A percentile compares a stretch with the other conserved stretches of the same genome.
Evolutionary conservation across 2,888 invertebrate species (phyloP).

Genomic region (Rosalia funebris): DNA sequence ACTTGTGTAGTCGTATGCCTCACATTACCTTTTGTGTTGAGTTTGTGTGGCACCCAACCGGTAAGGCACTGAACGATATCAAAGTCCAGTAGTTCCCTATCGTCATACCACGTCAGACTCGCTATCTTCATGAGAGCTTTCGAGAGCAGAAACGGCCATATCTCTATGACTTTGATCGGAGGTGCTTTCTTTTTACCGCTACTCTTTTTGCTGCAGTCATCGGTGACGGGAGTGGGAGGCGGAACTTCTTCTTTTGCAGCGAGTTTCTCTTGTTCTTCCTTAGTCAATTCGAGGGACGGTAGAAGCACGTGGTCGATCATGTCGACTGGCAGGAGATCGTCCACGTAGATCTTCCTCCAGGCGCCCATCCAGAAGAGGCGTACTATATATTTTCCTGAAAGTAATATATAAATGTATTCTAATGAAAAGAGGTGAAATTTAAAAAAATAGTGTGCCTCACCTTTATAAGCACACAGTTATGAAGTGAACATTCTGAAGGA

Average conservation of each 20-base stretch:
- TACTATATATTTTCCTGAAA: constrained; percentile 65
- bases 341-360: constrained; percentile 65
- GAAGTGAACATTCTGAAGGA: too few relatives aligned
- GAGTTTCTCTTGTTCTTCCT: neutral
- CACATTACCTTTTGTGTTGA: constrained; percentile 45
- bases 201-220: neutral
- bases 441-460: too few relatives aligned
- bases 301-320: constrained; percentile 56
- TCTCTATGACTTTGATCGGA: constrained; percentile 51
- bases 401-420: too few relatives aligned
- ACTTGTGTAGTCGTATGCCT: too few relatives aligned
- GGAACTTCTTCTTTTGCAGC: neutral
- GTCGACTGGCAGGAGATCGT: constrained; percentile 65
- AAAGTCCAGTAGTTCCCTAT: constrained; percentile 61
- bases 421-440: too few relatives aligned
- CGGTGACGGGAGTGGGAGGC: neutral
- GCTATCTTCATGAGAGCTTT: constrained; percentile 65
- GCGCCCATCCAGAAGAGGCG: constrained; percentile 65
- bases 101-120: constrained; percentile 58
- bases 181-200: constrained; percentile 3
- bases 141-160: constrained; percentile 66
- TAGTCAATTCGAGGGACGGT: constrained; percentile 48
- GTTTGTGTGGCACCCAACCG: constrained; percentile 61
- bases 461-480: too few relatives aligned
- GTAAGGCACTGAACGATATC: constrained; percentile 63